phyloP scores from a whole-genome alignment of 2,888 invertebrate genomes.

The Epiblema foenella region DNA sequence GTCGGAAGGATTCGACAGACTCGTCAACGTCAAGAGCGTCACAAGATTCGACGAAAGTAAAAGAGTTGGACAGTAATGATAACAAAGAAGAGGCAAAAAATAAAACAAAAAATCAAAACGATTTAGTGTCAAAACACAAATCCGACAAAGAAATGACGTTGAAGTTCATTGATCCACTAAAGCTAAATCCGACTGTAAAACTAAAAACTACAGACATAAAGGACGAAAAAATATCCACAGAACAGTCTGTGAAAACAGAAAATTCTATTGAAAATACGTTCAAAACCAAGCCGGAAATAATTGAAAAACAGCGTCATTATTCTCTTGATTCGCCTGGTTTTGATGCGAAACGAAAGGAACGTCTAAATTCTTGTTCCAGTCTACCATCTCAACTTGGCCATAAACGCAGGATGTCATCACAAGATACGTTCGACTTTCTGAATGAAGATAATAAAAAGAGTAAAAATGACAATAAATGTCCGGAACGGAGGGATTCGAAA shows the following conservation, averaged over 20 bases:
- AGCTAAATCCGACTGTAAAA: constrained; percentile 57
- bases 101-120: constrained; percentile 71
- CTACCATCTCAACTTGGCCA: constrained; percentile 87
- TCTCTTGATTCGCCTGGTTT: constrained; percentile 76
- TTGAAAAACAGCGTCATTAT: constrained; percentile 79
- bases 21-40: constrained; percentile 78
- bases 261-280: constrained; percentile 50
- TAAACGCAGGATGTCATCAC: constrained; percentile 91
- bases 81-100: constrained; percentile 70
- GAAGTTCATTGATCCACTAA: constrained; percentile 53
- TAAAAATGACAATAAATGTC: constrained; percentile 82
- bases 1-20: constrained; percentile 81
- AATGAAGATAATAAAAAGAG: constrained; percentile 87
- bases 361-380: constrained; percentile 85
- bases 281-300: constrained; percentile 66
- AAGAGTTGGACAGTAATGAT: constrained; percentile 70
- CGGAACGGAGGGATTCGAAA: constrained; percentile 89
- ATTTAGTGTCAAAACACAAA: constrained; percentile 79
- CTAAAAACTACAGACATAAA: constrained; percentile 73
- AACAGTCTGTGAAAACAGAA: constrained; percentile 57
- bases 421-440: constrained; percentile 86
- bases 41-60: constrained; percentile 73
- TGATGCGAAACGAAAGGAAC: constrained; percentile 85
- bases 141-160: constrained; percentile 74
- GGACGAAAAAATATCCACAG: constrained; percentile 71